Percentiles rank a stretch among this genome's conserved stretches.
Evolutionary conservation across 2,797 vertebrate species (phyloP).

Genomic region (Bothrops alternatus): DNA sequence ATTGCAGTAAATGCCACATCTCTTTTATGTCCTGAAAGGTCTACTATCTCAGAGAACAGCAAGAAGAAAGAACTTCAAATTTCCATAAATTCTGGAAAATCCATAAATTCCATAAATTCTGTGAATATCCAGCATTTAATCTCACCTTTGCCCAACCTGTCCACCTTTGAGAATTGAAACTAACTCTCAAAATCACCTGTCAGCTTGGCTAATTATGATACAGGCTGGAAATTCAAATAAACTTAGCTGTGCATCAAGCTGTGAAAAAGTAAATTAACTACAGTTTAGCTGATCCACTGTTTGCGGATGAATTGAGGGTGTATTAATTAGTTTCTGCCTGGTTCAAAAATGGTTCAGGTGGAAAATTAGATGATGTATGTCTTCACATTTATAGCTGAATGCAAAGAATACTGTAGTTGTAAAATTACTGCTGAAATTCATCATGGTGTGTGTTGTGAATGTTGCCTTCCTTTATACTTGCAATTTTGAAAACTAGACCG

Average conservation of each 20-base stretch:
- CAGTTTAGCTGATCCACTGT: not conserved
- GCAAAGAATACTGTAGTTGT: slow-evolving; percentile 47
- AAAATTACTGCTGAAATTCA: not conserved
- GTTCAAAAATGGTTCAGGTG: slow-evolving; percentile 51
- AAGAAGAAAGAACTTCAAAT: not conserved
- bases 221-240: not conserved
- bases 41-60: not conserved
- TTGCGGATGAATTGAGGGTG: not conserved
- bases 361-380: not conserved
- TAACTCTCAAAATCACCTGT: not conserved
- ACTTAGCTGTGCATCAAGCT: too few species aligned
- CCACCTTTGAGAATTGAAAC: not conserved
- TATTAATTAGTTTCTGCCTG: slow-evolving; percentile 31
- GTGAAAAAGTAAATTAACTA: not conserved
- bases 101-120: not conserved
- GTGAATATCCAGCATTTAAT: not conserved
- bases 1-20: not conserved
- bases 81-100: not conserved
- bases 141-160: not conserved
- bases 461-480: slow-evolving; percentile 10
- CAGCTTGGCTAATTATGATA: not conserved
- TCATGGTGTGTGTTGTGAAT: not conserved
- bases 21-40: not conserved
- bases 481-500: not conserved
- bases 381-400: not conserved